Evolutionary conservation across 1,140 invertebrate genomes (phyloP), one percentile per base, ranked within the genome.

Genomic region (Andricus grossulariae): DNA sequence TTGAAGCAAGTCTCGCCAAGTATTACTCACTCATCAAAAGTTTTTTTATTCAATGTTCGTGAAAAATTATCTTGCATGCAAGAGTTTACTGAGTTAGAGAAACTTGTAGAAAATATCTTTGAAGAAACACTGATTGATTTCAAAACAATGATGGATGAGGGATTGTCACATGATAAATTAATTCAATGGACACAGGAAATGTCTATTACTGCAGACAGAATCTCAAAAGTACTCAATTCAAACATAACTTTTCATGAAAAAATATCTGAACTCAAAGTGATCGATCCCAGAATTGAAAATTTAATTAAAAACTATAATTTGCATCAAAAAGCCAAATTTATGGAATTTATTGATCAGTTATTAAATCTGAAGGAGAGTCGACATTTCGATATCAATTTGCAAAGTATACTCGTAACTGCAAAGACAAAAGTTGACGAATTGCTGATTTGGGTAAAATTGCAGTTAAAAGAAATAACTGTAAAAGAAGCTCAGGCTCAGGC

Each of bases 401-500:
- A 66, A 13, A 32, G 57, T 66, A 39, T 66, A 32, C 16, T 66
- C 2, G 16, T 66, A 16, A 66, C 57, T 13, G 57, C 57, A 66
- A 66, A 39, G 57, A 66, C 57, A 8, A 66, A 66, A 66, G 57
- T 66, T 66, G 57, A 66, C 25, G 57, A 66, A 66, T 66, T 66
- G 25, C 32, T 66, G 15, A 66, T 66, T 66, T 66, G 57, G 57
- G 57, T 66, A 32, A 66, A 66, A 39, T 66, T 66, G 12, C 57
- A 66, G 25, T 66, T 66, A 16, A 32, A 21, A 3, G 57, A 66
- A 66, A 66, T 66, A 39, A 66, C 57, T 25, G 39, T 25, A 39
- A 66, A 66, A 39, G 57, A 66, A 39, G 57, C 57, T 6, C 25
- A 66, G 7, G 25, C 16, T 16, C 25, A 66, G 39, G 32, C 39